Evolutionary conservation across 2,113 vertebrate genomes (phyloP).

Genomic region (Heloderma charlesbogerti): DNA sequence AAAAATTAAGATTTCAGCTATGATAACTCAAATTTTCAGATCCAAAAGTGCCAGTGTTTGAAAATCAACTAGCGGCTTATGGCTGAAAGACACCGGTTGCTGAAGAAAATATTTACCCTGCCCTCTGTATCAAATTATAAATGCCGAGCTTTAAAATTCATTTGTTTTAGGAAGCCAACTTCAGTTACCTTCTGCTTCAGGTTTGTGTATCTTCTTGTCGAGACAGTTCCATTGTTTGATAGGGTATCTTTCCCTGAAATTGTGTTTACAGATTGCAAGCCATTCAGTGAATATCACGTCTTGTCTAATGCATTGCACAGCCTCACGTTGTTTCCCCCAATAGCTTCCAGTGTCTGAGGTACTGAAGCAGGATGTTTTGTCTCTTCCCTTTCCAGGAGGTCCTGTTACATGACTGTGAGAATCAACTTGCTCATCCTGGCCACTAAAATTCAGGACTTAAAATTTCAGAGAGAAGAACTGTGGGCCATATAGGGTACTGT

Average conservation of each 20-base stretch:
- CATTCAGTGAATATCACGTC: not conserved
- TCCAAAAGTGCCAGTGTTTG: not conserved
- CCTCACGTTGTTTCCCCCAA: not conserved
- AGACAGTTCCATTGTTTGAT: not conserved
- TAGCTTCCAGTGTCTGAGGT: not conserved
- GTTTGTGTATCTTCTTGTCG: not conserved
- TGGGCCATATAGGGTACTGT: not conserved
- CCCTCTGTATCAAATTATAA: not conserved
- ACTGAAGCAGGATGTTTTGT: not conserved
- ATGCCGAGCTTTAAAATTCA: not conserved
- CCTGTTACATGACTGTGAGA: not conserved
- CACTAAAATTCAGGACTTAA: not conserved
- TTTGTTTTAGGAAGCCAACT: not conserved
- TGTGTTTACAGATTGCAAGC: not conserved
- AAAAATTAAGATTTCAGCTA: not conserved
- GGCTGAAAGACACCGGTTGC: not conserved
- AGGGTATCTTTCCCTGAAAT: not conserved
- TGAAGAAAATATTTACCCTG: not conserved
- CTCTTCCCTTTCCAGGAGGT: not conserved
- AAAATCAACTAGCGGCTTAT: not conserved
- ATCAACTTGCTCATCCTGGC: not conserved
- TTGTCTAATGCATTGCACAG: not conserved
- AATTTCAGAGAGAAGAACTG: not conserved
- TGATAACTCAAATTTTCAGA: not conserved
- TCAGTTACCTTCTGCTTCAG: not conserved